Percentiles rank a stretch among this genome's conserved stretches.
Evolutionary conservation across 2,113 vertebrate genomes (phyloP).

Genomic region (Danio rerio): DNA sequence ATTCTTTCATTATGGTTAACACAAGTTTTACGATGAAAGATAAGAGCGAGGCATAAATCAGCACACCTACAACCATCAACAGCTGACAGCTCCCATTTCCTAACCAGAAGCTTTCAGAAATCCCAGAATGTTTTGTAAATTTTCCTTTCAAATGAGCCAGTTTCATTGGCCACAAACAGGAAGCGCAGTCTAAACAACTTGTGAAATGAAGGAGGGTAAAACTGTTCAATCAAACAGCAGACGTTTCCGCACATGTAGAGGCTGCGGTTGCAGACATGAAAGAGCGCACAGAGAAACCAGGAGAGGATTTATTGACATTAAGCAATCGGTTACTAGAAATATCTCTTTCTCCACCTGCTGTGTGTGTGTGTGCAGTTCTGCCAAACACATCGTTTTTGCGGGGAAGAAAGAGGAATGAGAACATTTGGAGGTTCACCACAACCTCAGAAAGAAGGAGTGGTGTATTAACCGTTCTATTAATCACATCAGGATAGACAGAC

Average conservation of each 20-base stretch:
- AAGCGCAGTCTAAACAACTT: neutral
- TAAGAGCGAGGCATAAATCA: neutral
- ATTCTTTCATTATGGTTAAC: constrained; percentile 48
- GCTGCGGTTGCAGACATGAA: neutral
- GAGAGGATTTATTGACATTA: constrained; percentile 27
- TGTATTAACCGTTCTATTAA: constrained; percentile 46
- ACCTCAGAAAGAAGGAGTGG: constrained; percentile 20
- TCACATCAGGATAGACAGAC: constrained; percentile 8
- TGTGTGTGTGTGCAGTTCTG: neutral
- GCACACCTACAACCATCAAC: neutral
- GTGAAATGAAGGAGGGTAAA: neutral
- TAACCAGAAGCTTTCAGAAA: constrained; percentile 4
- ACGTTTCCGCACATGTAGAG: neutral
- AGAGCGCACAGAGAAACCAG: neutral
- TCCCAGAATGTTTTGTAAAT: neutral
- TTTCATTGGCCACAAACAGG: constrained; percentile 43
- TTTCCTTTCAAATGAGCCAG: constrained; percentile 37
- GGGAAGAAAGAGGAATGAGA: neutral
- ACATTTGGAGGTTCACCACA: constrained; percentile 55
- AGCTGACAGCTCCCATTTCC: neutral
- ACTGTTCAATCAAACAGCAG: neutral
- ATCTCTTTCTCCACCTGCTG: constrained; percentile 36
- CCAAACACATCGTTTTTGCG: constrained; percentile 30
- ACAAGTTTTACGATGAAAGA: constrained; percentile 29
- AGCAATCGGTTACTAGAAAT: constrained; percentile 29